Base-by-base conservation (phyloP, 64 coral and sea anemone species). In the Cladopsammia gracilis region DNA sequence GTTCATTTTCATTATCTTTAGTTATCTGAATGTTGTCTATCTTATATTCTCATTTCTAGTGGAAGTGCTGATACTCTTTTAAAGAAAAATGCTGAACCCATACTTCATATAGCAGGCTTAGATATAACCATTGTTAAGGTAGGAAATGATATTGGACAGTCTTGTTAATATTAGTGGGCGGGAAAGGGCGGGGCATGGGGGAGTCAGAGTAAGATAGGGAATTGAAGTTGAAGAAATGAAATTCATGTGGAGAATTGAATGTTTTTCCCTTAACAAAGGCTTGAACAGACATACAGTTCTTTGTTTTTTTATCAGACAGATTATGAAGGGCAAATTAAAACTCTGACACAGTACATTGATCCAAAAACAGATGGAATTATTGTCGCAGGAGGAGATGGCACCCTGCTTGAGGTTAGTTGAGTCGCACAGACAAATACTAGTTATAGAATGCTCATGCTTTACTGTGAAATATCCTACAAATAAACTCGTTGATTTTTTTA, bases 321-420 rank as follows among this genome's bases (percentile, higher is more conserved):
- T 92, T 99, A 99, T 89, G 98, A 99, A 86, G 98, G 98, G 58
- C 98, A 99, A 77, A 90, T 96, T 78, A 99, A 99, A 75, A 96
- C 94, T 10, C 85, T 99, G 44, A 94, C 84, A 53, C 98, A 99
- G 25, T 99, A 99, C 66, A 86, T 99, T 70, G 98, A 99, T 88
- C 98, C 98, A 51, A 94, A 50, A 71, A 88, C 96, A 70, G 98
- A 99, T 96, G 98, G 98, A 24, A 99, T 99, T 73, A 87, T 96
- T 19, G 87, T 99, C 53, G 98, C 98, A 58, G 98, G 98, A 85
- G 98, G 98, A 90, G 98, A 99, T 94, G 98, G 98, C 47, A 94
- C 98, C 25, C 58, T 99, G 45, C 83, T 96, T 48, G 97, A 98
- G 93, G 97, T 98, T 49, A 87, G 65, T 34, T 34, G 34, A 34